phyloP scores from a whole-genome alignment of 2,797 vertebrate species.

The Loris lydekkerianus region DNA sequence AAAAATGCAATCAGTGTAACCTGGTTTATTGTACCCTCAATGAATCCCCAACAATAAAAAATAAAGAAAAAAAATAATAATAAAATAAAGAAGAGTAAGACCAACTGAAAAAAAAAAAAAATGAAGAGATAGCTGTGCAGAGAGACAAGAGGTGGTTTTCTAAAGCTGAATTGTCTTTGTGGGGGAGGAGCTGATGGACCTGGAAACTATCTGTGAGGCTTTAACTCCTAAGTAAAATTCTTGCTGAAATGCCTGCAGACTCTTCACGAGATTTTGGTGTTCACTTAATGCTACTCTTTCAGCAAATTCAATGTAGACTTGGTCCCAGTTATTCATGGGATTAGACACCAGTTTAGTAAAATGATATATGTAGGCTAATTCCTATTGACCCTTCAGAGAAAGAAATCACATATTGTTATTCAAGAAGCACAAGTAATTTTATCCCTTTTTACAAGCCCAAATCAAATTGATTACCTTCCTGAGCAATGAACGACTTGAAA shows the following conservation, averaged over 20 bases:
- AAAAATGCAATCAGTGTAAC: too few species aligned
- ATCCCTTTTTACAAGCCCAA: slow-evolving; percentile 70
- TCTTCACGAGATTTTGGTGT: neutral
- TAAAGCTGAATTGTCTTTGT: neutral
- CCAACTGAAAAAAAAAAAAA: too few species aligned
- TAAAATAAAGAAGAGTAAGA: too few species aligned
- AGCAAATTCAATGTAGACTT: slow-evolving; percentile 53
- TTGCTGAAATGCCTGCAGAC: neutral
- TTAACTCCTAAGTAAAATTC: slow-evolving; percentile 37
- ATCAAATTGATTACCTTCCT: slow-evolving; percentile 78
- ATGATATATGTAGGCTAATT: slow-evolving; percentile 47
- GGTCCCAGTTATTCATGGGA: neutral
- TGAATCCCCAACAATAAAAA: too few species aligned
- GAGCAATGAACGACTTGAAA: slow-evolving; percentile 67
- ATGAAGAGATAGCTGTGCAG: neutral
- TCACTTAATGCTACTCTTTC: slow-evolving; percentile 36
- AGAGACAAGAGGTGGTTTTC: neutral
- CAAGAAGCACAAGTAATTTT: slow-evolving; percentile 76
- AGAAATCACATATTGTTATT: slow-evolving; percentile 79
- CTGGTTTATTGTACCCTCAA: too few species aligned
- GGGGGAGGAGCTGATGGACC: slow-evolving; percentile 11
- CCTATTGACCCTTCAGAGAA: slow-evolving; percentile 62
- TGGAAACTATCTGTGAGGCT: slow-evolving; percentile 57
- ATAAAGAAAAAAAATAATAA: too few species aligned
- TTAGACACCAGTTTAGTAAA: slow-evolving; percentile 68